A percentile compares a stretch with the other conserved stretches of the same genome.
Evolutionary conservation across 2,113 vertebrate genomes (phyloP).

Genomic region (Camelus bactrianus): DNA sequence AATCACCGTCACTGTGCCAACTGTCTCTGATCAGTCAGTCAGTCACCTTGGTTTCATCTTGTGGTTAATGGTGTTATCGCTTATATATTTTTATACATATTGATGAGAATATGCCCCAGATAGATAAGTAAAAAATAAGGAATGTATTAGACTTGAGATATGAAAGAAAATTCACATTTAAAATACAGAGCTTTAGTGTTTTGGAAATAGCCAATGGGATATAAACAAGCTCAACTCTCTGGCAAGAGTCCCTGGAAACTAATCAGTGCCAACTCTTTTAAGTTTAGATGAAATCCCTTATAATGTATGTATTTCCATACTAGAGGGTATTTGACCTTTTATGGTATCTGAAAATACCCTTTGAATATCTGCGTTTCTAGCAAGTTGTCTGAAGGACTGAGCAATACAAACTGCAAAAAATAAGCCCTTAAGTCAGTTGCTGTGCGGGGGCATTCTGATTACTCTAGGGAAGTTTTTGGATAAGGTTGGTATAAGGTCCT

Average conservation of each 20-base stretch:
- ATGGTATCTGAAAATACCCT: neutral
- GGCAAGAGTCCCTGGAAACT: neutral
- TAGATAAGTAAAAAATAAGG: conserved; percentile 4
- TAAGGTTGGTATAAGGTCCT: neutral
- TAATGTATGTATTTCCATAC: neutral
- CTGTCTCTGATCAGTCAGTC: neutral
- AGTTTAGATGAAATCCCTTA: neutral
- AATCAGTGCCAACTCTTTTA: neutral
- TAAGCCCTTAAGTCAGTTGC: neutral
- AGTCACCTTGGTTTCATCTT: neutral
- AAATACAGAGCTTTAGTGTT: neutral
- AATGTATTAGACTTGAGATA: neutral
- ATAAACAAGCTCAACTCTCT: neutral
- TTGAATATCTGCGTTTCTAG: neutral
- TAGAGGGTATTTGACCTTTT: neutral
- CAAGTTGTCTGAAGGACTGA: neutral
- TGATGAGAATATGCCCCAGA: neutral
- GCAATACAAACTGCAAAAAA: neutral
- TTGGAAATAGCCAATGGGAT: neutral
- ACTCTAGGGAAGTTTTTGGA: neutral
- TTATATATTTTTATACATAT: neutral
- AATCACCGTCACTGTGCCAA: neutral
- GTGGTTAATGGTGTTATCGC: neutral
- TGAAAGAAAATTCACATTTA: neutral
- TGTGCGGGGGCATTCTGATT: neutral